phyloP scores from a whole-genome alignment of 1,140 invertebrate genomes.

The Eumaeus atala region DNA sequence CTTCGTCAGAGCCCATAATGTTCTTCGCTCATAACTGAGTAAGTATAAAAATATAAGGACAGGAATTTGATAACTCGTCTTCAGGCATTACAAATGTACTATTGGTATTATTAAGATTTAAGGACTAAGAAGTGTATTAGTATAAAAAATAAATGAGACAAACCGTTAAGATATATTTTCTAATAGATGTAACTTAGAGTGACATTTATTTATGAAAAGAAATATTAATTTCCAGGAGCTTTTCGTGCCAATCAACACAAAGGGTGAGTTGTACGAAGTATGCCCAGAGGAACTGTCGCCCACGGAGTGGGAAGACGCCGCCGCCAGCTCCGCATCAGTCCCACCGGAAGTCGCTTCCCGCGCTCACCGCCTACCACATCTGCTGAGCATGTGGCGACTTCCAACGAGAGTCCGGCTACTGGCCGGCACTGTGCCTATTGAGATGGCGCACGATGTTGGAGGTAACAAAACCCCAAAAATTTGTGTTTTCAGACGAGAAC shows the following conservation, averaged over 20 bases:
- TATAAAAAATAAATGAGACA: no score
- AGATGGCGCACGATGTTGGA: constrained; percentile 74
- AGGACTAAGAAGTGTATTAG: no score
- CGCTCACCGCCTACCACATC: constrained; percentile 55
- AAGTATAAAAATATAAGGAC: not conserved
- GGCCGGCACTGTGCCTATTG: constrained; percentile 73
- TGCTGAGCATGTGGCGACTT: constrained; percentile 69
- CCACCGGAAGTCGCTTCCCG: constrained; percentile 42
- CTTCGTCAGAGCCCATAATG: no score
- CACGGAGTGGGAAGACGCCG: constrained; percentile 58
- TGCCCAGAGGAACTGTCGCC: constrained; percentile 70
- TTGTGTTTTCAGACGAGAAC: constrained; percentile 1
- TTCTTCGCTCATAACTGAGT: not conserved
- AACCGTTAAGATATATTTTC: no score
- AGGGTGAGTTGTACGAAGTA: constrained; percentile 77
- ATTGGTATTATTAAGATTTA: no score
- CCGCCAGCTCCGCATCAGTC: constrained; percentile 28
- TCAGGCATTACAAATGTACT: no score
- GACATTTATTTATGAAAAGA: no score
- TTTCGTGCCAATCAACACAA: constrained; percentile 76
- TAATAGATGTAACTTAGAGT: no score
- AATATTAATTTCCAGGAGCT: constrained; percentile 69
- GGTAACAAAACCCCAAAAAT: constrained; percentile 38
- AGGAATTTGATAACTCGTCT: no score
- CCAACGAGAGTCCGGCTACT: constrained; percentile 72